Conservation (phyloP, 2,113 vertebrate genomes). For the Morone chrysops region DNA sequence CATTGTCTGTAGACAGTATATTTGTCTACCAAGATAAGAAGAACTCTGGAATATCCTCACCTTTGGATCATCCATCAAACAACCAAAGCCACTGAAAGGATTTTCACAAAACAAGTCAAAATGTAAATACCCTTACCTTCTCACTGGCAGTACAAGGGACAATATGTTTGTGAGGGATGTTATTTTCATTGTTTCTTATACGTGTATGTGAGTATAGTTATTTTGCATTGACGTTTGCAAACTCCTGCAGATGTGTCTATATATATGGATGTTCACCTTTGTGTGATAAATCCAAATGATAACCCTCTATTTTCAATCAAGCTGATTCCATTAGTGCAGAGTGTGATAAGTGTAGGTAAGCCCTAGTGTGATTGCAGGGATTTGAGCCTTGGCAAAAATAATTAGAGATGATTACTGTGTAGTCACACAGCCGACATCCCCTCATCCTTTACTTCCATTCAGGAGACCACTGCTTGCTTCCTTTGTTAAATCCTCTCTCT, state of each 20-base stretch:
- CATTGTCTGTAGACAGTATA: not conserved
- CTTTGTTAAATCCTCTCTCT: conserved; percentile 39
- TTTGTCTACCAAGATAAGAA: not conserved
- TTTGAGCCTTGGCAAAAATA: conserved; percentile 59
- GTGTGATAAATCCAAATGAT: conserved; percentile 48
- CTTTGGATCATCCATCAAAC: not conserved
- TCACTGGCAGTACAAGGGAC: not conserved
- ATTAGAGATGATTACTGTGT: conserved; percentile 64
- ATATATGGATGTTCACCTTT: conserved; percentile 8
- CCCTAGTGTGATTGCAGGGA: conserved; percentile 47
- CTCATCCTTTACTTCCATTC: conserved; percentile 52
- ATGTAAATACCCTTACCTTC: not conserved
- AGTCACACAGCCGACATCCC: conserved; percentile 43
- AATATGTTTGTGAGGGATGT: not conserved
- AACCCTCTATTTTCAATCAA: conserved; percentile 48
- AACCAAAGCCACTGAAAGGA: not conserved
- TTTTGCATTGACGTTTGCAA: not conserved
- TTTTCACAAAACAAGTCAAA: not conserved
- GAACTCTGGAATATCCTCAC: not conserved
- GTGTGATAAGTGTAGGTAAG: conserved; percentile 63
- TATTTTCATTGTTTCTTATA: not conserved
- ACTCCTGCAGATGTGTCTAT: not conserved
- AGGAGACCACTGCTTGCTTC: conserved; percentile 20
- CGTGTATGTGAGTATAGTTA: not conserved
- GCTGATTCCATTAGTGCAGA: conserved; percentile 61